Evolutionary conservation across 2,888 invertebrate species (phyloP).

Genomic region (Macrostomum cliftonense): DNA sequence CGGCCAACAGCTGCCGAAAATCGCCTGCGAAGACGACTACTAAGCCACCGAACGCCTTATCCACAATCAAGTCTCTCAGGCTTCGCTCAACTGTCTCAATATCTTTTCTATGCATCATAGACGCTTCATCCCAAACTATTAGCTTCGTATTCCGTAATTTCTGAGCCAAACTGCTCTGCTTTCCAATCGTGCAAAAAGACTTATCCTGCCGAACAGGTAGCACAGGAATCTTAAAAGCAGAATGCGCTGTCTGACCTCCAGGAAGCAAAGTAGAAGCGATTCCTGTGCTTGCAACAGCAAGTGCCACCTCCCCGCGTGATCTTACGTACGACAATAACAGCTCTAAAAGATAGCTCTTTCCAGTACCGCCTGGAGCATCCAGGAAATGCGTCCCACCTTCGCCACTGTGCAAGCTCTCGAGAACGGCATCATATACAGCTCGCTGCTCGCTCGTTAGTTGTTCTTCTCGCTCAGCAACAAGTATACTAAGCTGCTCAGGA

Average conservation of each 20-base stretch:
- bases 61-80: constrained; percentile 14
- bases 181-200: too few relatives aligned
- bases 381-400: constrained; percentile 22
- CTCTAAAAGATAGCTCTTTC: constrained; percentile 13
- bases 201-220: too few relatives aligned
- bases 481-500: too few relatives aligned
- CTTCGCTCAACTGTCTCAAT: constrained; percentile 27
- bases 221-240: constrained; percentile 12
- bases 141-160: constrained; percentile 12
- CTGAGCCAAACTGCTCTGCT: constrained; percentile 4
- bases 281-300: constrained; percentile 36
- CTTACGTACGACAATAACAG: constrained; percentile 16
- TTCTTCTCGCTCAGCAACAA: too few relatives aligned
- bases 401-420: background rate
- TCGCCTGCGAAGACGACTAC: constrained; percentile 12
- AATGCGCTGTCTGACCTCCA: constrained; percentile 17
- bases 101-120: constrained; percentile 11
- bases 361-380: constrained; percentile 38
- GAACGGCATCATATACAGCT: constrained; percentile 1
- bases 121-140: constrained; percentile 36
- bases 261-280: constrained; percentile 38
- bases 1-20: constrained; percentile 12
- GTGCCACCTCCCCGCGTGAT: constrained; percentile 21
- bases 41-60: constrained; percentile 9
- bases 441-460: constrained; percentile 1